Percentiles rank a stretch among this genome's conserved stretches.
These are phyloP conservation scores for Drosophila neocordata DNA, from an alignment of 1,140 invertebrate species.

Conservation along the genomic window DNA sequence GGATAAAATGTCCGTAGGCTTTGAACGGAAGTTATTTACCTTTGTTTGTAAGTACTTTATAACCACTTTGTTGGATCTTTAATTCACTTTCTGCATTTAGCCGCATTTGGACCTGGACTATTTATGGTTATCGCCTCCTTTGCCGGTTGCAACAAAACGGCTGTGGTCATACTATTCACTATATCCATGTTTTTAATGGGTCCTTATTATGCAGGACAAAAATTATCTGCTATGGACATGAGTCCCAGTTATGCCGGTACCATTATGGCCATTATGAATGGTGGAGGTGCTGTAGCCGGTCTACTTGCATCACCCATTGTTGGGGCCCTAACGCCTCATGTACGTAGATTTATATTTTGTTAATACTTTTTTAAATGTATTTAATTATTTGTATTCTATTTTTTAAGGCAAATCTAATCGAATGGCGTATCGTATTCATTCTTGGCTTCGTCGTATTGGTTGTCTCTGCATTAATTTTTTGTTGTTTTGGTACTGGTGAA, in stretches of 20 bases:
- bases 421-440: constrained; percentile 47
- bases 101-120: constrained; percentile 40
- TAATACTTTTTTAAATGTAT: background rate
- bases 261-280: constrained; percentile 91
- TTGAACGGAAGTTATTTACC: constrained; percentile 40
- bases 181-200: constrained; percentile 85
- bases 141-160: constrained; percentile 32
- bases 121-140: constrained; percentile 56
- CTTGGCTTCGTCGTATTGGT: constrained; percentile 8
- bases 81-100: constrained; percentile 2
- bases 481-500: constrained; percentile 22
- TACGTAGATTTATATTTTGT: background rate
- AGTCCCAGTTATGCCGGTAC: constrained; percentile 90
- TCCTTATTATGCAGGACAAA: constrained; percentile 87
- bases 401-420: background rate
- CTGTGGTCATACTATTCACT: constrained; percentile 43
- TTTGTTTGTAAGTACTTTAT: constrained; percentile 30
- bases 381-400: background rate
- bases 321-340: constrained; percentile 33
- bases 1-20: constrained; percentile 2
- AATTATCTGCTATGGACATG: constrained; percentile 90
- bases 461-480: constrained; percentile 22
- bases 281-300: constrained; percentile 89
- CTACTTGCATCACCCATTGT: constrained; percentile 86
- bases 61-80: background rate